Conservation (phyloP, 2,113 vertebrate species). For the Amphiprion ocellaris region DNA sequence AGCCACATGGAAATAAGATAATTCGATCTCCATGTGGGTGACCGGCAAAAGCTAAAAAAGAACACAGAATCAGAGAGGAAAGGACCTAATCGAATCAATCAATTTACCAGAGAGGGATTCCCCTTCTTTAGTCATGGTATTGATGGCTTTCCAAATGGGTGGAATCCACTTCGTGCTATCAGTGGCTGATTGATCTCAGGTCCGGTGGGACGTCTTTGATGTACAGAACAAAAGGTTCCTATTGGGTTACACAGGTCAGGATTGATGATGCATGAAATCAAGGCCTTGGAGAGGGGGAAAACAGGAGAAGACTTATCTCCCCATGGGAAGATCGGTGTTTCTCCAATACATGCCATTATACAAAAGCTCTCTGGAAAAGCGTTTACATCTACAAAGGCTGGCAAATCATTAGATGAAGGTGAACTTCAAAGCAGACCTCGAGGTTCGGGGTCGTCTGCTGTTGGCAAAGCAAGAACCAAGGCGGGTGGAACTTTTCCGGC, state of each 20-base stretch:
- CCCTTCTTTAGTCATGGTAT: conserved; percentile 56
- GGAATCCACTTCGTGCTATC: conserved; percentile 51
- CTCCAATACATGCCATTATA: not conserved
- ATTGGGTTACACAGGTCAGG: conserved; percentile 73
- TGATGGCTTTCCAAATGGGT: conserved; percentile 42
- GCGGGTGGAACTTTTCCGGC: not conserved
- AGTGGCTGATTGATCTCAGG: conserved; percentile 67
- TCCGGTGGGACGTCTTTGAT: conserved; percentile 66
- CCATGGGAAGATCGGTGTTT: conserved; percentile 24
- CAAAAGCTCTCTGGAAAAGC: conserved; percentile 19
- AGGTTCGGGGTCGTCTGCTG: conserved; percentile 2
- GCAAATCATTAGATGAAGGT: conserved; percentile 2
- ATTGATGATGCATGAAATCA: conserved; percentile 73
- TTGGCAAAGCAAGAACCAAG: not conserved
- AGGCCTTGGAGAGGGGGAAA: conserved; percentile 34
- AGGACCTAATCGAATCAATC: conserved; percentile 58
- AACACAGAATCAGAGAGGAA: conserved; percentile 27
- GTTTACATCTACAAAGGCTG: conserved; percentile 3
- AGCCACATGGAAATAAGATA: conserved; percentile 5
- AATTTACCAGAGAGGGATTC: conserved; percentile 32
- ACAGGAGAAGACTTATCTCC: conserved; percentile 29
- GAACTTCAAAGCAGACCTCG: conserved; percentile 32
- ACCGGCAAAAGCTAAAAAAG: conserved; percentile 14
- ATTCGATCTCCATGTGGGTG: not conserved
- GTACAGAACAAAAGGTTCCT: conserved; percentile 68